Evolutionary conservation across 2,888 invertebrate genomes (phyloP), one percentile per base, ranked within the genome.

Genomic region (Troglohyphantes excavatus): DNA sequence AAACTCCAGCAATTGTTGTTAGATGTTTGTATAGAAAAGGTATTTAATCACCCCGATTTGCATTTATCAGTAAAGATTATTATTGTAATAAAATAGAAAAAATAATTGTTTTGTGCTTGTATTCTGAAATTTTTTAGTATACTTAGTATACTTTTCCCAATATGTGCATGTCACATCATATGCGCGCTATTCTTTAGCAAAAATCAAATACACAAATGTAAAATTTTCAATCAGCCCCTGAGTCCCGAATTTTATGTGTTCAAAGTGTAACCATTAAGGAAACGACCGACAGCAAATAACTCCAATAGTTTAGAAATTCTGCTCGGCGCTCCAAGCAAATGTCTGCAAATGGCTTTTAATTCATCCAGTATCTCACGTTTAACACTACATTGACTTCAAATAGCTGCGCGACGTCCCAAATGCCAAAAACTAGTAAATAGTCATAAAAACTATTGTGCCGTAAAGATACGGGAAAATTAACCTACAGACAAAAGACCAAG

Each of bases 211-310:
- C n/a, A 33, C 23, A 29, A 68, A 11, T 65, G 17, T 13, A 65
- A 65, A 26, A 19, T 21, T 11, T 59, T 7, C 68, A 53, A n/a
- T 46, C 26, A 2, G 26, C 23, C 65, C 26, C 17, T 23, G 26
- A 63, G 23, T 63, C 63, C 39, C 39, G 63, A 61, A 78, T 61
- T 75, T 78, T 78, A 78, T 61, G 78, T 39, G 21, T 19, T 65
- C 13, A 43, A 78, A 33, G 39, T 39, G 21, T 23, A 39, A 23
- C 75, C 61, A 78, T 78, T 78, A 78, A 63, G 78, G 65, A 65
- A 78, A 78, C 78, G 78, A 65, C 78, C n/a, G 63, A 63, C 78
- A 21, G 78, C 63, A 63, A 78, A 78, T 78, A 78, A 78, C 61
- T 13, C 43, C 13, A 19, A 43, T 63, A 63, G 39, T n/a, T 46